These are phyloP conservation scores for Cephus sareptanus DNA, from an alignment of 2,888 invertebrate species.

Conservation along the genomic window DNA sequence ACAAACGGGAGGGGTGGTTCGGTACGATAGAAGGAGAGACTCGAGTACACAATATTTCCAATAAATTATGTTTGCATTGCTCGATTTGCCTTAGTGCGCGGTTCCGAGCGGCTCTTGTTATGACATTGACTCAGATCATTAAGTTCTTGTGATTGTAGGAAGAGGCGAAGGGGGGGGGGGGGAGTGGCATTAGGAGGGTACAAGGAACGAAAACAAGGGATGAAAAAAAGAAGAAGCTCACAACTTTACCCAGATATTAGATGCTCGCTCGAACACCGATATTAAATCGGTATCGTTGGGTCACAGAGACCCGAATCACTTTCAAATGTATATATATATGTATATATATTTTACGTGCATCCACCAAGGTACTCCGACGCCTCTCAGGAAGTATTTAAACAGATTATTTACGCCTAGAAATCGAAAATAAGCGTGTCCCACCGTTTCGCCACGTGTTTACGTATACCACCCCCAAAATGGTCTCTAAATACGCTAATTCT, in stretches of 20 bases:
- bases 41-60: slow-evolving; percentile 63
- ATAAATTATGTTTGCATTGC: slow-evolving; percentile 51
- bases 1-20: slow-evolving; percentile 8
- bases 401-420: too few relatives aligned
- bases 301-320: too few relatives aligned
- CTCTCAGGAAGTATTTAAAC: too few relatives aligned
- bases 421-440: too few relatives aligned
- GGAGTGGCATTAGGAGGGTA: background rate
- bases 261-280: background rate
- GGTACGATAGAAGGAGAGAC: slow-evolving; percentile 25
- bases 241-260: background rate
- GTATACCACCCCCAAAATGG: too few relatives aligned
- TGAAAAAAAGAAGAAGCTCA: background rate
- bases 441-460: too few relatives aligned
- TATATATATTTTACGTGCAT: too few relatives aligned
- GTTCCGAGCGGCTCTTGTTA: background rate
- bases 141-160: background rate
- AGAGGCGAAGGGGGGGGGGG: background rate
- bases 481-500: too few relatives aligned
- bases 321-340: too few relatives aligned
- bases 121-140: background rate
- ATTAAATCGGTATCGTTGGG: background rate
- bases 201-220: background rate
- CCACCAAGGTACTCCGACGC: too few relatives aligned
- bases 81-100: slow-evolving; percentile 30